Conservation (phyloP, 2,113 vertebrate species). For the Carassius auratus region DNA sequence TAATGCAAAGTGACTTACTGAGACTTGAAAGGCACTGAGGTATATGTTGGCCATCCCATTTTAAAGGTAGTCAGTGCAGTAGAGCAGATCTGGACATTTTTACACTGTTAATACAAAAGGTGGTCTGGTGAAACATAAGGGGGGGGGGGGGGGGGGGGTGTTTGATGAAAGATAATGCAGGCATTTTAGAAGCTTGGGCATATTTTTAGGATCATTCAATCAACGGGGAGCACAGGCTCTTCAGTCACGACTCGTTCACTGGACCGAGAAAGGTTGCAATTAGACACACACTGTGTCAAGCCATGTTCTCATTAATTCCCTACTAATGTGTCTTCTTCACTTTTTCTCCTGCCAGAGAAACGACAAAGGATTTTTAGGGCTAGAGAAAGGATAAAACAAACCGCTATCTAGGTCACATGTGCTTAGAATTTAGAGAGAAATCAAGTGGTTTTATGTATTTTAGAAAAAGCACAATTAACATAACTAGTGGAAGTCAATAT, state of each 20-base stretch:
- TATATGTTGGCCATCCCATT: background rate
- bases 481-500: background rate
- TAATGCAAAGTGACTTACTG: background rate
- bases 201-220: slow-evolving; percentile 6
- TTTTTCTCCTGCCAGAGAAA: background rate
- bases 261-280: slow-evolving; percentile 23
- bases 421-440: background rate
- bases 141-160: background rate
- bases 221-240: slow-evolving; percentile 16
- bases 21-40: background rate
- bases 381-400: background rate
- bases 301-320: slow-evolving; percentile 25
- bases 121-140: background rate
- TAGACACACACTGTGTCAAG: slow-evolving; percentile 35
- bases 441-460: no score
- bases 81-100: slow-evolving; percentile 8
- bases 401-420: background rate
- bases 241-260: slow-evolving; percentile 1
- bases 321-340: slow-evolving; percentile 9
- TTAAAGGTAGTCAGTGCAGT: background rate
- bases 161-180: background rate
- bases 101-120: background rate
- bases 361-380: background rate
- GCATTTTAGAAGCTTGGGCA: background rate
- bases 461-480: background rate